phyloP scores from a whole-genome alignment of 2,113 vertebrate species.

The Galeopterus variegatus region DNA sequence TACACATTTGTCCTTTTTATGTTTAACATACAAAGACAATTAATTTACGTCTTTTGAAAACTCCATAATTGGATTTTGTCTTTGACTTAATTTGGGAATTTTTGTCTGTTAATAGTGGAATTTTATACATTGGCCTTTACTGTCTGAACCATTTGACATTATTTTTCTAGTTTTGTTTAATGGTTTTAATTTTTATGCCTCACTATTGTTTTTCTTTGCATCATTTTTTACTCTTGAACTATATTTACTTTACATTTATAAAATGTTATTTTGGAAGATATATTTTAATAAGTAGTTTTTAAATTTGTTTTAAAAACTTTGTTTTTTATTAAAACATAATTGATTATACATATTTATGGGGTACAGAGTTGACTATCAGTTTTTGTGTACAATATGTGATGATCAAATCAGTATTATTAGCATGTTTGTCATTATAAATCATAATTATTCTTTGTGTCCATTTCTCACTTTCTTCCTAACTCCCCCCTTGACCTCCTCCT shows the following conservation, averaged over 20 bases:
- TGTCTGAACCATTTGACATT: constrained; percentile 20
- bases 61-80: constrained; percentile 60
- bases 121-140: constrained; percentile 46
- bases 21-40: constrained; percentile 44
- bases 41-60: constrained; percentile 54
- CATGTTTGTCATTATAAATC: no score
- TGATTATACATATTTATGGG: no score
- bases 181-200: constrained; percentile 65
- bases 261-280: constrained; percentile 56
- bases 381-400: no score
- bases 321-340: no score
- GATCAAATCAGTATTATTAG: no score
- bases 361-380: no score
- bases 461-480: no score
- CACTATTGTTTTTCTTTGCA: constrained; percentile 49
- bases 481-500: no score
- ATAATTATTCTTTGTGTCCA: no score
- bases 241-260: not conserved
- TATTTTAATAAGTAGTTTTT: constrained; percentile 2
- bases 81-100: constrained; percentile 59
- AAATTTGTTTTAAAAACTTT: no score
- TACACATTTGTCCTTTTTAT: constrained; percentile 58
- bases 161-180: constrained; percentile 42
- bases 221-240: not conserved
- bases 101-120: constrained; percentile 55